Conservation (phyloP, 1,140 invertebrate genomes). For the Heliconius eleuchia region DNA sequence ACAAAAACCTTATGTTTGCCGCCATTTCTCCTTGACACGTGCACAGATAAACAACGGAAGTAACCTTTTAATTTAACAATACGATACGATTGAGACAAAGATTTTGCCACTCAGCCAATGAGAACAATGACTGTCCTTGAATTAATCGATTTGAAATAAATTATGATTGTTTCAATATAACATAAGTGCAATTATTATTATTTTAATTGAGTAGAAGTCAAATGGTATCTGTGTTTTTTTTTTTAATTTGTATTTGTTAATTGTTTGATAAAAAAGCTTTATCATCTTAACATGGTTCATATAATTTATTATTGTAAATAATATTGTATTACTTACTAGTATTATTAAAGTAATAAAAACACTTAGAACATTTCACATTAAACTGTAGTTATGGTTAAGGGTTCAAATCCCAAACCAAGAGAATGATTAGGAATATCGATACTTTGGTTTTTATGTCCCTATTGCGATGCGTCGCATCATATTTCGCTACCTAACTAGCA, state of each 20-base stretch:
- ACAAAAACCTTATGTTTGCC: conserved; percentile 3
- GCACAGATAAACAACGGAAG: conserved; percentile 29
- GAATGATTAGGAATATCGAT: too few species aligned
- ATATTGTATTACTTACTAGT: neutral
- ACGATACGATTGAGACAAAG: conserved; percentile 18
- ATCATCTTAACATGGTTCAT: neutral
- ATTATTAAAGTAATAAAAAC: too few species aligned
- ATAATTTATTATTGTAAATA: neutral
- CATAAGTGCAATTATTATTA: conserved; percentile 10
- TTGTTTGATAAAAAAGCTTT: neutral
- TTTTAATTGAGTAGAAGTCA: neutral
- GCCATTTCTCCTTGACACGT: conserved; percentile 15
- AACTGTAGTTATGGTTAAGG: too few species aligned
- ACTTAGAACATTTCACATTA: too few species aligned
- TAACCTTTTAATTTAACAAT: conserved; percentile 31
- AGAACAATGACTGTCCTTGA: conserved; percentile 28
- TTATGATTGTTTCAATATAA: conserved; percentile 22
- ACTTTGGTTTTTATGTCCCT: too few species aligned
- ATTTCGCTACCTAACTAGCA: too few species aligned
- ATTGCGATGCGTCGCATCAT: too few species aligned
- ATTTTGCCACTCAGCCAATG: conserved; percentile 17
- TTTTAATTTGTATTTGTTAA: neutral
- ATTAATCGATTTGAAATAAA: conserved; percentile 26
- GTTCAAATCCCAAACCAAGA: too few species aligned
- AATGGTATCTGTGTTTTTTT: neutral